Conservation (phyloP, 2,113 vertebrate species). For the Acrocephalus arundinaceus region DNA sequence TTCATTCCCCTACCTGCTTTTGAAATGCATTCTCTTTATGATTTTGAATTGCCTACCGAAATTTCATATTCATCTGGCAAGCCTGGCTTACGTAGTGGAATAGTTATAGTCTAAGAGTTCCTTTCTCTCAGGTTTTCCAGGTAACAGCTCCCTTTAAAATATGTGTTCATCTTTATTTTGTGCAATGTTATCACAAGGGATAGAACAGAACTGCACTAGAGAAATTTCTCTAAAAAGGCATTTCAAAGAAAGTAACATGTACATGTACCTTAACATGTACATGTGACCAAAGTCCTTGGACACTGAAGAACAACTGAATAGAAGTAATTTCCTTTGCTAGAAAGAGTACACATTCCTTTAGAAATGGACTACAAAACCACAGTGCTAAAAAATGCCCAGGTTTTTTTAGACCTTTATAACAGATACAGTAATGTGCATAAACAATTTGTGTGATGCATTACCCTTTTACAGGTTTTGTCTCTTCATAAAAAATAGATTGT, state of each 20-base stretch:
- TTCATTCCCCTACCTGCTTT: neutral
- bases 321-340: neutral
- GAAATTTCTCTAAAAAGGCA: constrained; percentile 4
- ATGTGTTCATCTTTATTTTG: neutral
- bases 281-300: neutral
- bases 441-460: neutral
- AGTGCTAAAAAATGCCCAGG: constrained; percentile 27
- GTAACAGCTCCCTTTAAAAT: constrained; percentile 21
- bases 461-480: neutral
- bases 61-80: neutral
- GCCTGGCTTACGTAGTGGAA: neutral
- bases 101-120: neutral
- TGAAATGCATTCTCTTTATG: neutral
- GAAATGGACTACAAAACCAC: constrained; percentile 38
- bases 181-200: neutral
- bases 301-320: neutral
- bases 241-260: neutral
- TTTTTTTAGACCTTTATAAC: neutral
- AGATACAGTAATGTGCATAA: neutral
- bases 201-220: neutral
- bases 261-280: neutral
- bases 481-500: constrained; percentile 44
- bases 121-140: neutral
- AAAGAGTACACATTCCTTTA: neutral
- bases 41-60: neutral